Conservation (phyloP, 2,113 vertebrate species). For the Casuarius casuarius region DNA sequence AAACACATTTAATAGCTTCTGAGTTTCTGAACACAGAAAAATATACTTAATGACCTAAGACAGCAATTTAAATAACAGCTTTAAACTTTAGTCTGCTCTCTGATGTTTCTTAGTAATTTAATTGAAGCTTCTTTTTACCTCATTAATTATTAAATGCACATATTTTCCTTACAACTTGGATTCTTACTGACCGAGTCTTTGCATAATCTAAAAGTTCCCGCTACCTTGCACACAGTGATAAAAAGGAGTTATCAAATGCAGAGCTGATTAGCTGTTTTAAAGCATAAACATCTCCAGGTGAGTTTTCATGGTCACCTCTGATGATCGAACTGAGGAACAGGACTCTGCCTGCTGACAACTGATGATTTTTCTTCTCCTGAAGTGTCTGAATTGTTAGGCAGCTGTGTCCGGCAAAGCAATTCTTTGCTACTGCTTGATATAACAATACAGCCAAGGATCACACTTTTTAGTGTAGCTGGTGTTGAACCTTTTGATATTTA, state of each 20-base stretch:
- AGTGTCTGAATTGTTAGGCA: neutral
- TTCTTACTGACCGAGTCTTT: neutral
- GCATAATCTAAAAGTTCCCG: neutral
- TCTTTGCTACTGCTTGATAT: neutral
- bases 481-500: neutral
- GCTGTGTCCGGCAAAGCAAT: neutral
- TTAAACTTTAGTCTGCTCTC: conserved; percentile 18
- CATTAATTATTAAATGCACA: conserved; percentile 50
- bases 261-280: neutral
- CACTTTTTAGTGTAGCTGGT: neutral
- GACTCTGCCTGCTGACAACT: neutral
- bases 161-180: neutral
- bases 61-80: conserved; percentile 23
- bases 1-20: conserved; percentile 45
- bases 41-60: conserved; percentile 39
- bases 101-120: conserved; percentile 12
- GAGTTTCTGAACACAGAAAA: neutral
- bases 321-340: neutral
- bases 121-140: neutral
- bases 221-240: neutral
- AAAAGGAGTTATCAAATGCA: neutral
- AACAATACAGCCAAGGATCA: conserved; percentile 6
- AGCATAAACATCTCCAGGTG: neutral
- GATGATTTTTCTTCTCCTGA: neutral
- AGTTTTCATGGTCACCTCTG: neutral